These are phyloP conservation scores for Gorilla gorilla DNA, from an alignment of 2,113 vertebrate species.

Conservation along the genomic window DNA sequence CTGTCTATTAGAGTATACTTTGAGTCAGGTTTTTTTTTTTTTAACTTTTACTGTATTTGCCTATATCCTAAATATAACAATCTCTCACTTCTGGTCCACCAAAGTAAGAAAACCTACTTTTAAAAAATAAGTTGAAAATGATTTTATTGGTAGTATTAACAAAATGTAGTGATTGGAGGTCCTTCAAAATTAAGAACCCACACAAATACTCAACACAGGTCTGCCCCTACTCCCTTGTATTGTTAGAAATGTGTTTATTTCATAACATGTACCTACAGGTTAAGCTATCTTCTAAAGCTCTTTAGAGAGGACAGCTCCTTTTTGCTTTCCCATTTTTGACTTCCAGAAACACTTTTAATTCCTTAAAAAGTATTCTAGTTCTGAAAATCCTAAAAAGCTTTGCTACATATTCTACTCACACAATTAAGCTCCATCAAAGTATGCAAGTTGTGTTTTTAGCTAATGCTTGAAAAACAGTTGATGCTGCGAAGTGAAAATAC, in stretches of 20 bases:
- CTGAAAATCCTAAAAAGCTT: background rate
- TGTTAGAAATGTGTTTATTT: background rate
- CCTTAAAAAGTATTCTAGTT: background rate
- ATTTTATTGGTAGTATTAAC: slow-evolving; percentile 37
- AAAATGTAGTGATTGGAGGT: slow-evolving; percentile 11
- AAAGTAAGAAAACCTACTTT: slow-evolving; percentile 58
- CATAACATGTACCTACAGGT: background rate
- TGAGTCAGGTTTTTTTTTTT: background rate
- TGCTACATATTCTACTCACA: background rate
- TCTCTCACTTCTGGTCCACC: slow-evolving; percentile 42
- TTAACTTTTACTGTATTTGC: background rate
- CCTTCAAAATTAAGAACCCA: slow-evolving; percentile 44
- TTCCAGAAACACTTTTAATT: background rate
- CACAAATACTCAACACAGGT: background rate
- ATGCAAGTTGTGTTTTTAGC: background rate
- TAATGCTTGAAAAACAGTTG: slow-evolving; percentile 47
- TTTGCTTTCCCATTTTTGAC: background rate
- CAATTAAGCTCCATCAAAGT: background rate
- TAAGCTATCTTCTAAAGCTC: background rate
- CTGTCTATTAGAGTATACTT: slow-evolving; percentile 13
- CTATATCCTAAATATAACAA: slow-evolving; percentile 55
- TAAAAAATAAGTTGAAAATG: slow-evolving; percentile 55
- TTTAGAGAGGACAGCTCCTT: background rate
- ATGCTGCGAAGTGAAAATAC: background rate
- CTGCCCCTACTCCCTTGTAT: background rate